Evolutionary conservation across 2,113 vertebrate genomes (phyloP).

Genomic region (Gallinago jamesoni): DNA sequence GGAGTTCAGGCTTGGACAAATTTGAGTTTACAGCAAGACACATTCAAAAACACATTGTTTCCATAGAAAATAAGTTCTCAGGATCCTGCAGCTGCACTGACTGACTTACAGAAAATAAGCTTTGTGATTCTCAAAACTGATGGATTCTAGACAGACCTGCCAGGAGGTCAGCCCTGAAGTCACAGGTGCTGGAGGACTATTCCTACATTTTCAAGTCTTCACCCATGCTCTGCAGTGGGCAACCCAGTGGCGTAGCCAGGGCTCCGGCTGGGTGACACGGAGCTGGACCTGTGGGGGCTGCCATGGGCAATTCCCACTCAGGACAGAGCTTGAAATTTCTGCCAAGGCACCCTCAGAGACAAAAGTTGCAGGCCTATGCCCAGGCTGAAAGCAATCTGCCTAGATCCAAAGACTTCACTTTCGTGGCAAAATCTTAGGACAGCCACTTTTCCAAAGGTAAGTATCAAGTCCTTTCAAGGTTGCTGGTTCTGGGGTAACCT

Average conservation of each 20-base stretch:
- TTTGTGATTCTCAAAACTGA: neutral
- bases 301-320: accelerated
- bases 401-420: neutral
- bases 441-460: neutral
- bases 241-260: neutral
- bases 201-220: neutral
- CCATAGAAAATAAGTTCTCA: neutral
- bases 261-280: neutral
- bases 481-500: neutral
- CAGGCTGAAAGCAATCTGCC: neutral
- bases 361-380: neutral
- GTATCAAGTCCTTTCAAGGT: neutral
- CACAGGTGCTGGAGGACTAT: neutral
- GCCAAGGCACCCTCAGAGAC: neutral
- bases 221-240: neutral
- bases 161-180: neutral
- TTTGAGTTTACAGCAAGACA: neutral
- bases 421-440: neutral
- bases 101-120: neutral
- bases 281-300: neutral
- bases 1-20: neutral
- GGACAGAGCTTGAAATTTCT: neutral
- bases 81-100: neutral
- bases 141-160: neutral
- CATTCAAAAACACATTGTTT: neutral